Base-by-base conservation (phyloP, 2,797 vertebrate species). In the Avahi laniger region DNA sequence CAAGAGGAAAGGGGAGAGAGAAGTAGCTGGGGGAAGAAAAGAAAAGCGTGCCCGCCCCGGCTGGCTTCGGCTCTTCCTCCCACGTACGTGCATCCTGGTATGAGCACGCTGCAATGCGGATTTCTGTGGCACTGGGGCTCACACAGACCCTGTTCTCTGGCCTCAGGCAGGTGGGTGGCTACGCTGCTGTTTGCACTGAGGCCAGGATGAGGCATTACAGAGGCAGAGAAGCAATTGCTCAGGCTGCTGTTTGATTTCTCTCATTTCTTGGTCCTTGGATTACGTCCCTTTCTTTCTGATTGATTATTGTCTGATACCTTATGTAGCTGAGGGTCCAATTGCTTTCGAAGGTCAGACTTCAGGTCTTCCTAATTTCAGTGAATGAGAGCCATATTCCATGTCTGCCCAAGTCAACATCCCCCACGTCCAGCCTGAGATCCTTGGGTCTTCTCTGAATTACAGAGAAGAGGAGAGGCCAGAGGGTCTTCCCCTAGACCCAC, bases 101-200 rank as follows among this genome's bases (percentile, higher is more conserved):
- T 94, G 54, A 89, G 87, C 81, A 65, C 30, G 5, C 88, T 96
- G 92, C 96, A 96, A n/a, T 88, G 93, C 83, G 72, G 95, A 82
- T 96, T 97, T 97, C 57, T 94, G 87, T 87, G 72, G 87, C 93
- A 94, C 52, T 17, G 28, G 33, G 59, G 69, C 50, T 91, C 63
- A 2, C 5, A 17, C 2, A 13, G 35, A 67, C 22, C 43, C 11
- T 4, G 7, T 63, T 63, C 28, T 83, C 61, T 65, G 57, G 57
- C 20, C 11, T 67, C 28, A 4, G 70, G 46, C 8, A 54, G 72
- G 30, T 17, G 17, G 52, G 46, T n/a, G 35, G 63, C 52, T n/a
- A 2, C 10, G 38, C 41, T 80, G 59, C 48, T 14, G 1, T 84
- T 48, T 54, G 38, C 33, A 20, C 5, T 4, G 20, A 63, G 41